These are phyloP conservation scores for Anguilla pacifica DNA, from an alignment of 2,797 vertebrate genomes.

Conservation along the genomic window DNA sequence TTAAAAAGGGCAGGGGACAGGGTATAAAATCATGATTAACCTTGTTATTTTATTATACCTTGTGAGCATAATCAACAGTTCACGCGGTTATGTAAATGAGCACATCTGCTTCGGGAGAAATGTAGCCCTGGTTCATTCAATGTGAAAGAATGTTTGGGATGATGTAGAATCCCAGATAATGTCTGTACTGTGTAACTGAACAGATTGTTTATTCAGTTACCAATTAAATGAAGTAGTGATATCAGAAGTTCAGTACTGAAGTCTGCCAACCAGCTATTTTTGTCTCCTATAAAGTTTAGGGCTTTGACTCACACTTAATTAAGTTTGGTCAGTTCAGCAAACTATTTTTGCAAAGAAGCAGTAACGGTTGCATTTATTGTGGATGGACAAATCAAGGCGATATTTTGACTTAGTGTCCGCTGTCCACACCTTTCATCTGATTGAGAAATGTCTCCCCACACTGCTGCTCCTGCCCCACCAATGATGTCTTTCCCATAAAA, in stretches of 20 bases:
- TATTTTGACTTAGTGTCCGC: background rate
- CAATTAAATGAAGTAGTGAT: background rate
- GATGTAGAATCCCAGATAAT: background rate
- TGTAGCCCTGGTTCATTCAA: background rate
- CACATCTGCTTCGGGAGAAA: background rate
- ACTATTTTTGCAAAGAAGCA: background rate
- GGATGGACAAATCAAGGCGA: background rate
- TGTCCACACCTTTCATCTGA: background rate
- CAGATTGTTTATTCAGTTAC: background rate
- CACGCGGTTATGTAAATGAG: conserved; percentile 10
- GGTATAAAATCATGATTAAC: conserved; percentile 20
- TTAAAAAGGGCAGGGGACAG: conserved; percentile 1
- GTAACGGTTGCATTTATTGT: background rate
- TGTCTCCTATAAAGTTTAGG: background rate
- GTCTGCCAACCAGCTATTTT: background rate
- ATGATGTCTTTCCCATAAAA: background rate
- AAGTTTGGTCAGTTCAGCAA: background rate
- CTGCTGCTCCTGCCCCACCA: background rate
- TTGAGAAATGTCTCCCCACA: background rate
- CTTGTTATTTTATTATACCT: conserved; percentile 12
- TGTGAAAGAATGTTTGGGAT: background rate
- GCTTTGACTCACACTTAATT: background rate
- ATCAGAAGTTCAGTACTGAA: background rate
- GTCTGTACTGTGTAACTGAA: background rate
- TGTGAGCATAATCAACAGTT: conserved; percentile 9